These are phyloP conservation scores for Oreochromis tanganicae DNA, from an alignment of 2,113 vertebrate species.

Conservation along the genomic window DNA sequence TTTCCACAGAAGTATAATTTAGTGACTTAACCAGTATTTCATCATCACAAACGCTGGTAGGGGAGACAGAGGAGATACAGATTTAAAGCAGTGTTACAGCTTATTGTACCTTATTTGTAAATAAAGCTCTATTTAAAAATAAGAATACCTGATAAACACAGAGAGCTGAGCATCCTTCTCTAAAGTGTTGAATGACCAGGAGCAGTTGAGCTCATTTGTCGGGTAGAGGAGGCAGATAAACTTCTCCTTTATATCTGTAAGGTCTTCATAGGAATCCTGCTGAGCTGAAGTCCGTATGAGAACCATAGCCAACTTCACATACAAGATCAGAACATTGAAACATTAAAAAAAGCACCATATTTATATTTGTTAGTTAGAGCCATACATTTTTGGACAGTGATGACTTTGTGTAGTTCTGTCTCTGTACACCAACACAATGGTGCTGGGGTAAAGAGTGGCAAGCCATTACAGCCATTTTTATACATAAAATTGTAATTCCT, in stretches of 20 bases:
- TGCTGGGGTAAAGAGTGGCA: not conserved
- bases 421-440: not conserved
- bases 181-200: slow-evolving; percentile 17
- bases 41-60: slow-evolving; percentile 6
- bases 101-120: not conserved
- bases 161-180: not conserved
- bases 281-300: accelerated
- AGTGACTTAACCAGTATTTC: accelerated
- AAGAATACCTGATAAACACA: slow-evolving; percentile 15
- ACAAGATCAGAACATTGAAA: not conserved
- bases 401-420: not conserved
- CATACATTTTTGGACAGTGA: not conserved
- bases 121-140: not conserved
- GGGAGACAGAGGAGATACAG: not conserved
- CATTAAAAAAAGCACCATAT: accelerated
- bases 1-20: not conserved
- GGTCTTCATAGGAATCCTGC: accelerated
- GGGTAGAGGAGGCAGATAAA: slow-evolving; percentile 25
- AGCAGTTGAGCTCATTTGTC: slow-evolving; percentile 42
- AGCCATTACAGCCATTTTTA: not conserved
- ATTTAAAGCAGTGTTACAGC: not conserved
- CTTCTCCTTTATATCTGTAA: accelerated
- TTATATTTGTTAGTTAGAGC: not conserved
- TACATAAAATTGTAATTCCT: not conserved
- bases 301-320: not conserved